phyloP scores from a whole-genome alignment of 2,888 invertebrate genomes.

The Hirtodrosophila confusa region DNA sequence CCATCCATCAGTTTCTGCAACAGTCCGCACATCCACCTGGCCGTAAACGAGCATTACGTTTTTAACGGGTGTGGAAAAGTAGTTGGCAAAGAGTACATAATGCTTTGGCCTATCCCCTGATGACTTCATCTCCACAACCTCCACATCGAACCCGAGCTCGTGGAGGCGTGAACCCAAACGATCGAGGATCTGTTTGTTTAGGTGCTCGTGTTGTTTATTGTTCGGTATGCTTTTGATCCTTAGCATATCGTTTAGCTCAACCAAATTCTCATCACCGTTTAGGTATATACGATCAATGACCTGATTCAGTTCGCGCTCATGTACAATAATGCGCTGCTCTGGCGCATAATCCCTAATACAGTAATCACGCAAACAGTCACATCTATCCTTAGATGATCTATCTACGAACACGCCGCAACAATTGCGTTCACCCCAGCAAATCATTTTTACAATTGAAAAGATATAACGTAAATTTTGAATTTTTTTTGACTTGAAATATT shows the following conservation, averaged over 20 bases:
- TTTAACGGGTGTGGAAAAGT: constrained; percentile 50
- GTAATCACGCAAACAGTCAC: constrained; percentile 37
- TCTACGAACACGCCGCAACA: constrained; percentile 39
- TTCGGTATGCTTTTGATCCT: constrained; percentile 26
- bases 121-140: constrained; percentile 27
- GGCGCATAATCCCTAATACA: constrained; percentile 42
- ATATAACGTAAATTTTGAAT: constrained; percentile 6
- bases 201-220: neutral
- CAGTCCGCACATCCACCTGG: constrained; percentile 28
- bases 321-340: constrained; percentile 12
- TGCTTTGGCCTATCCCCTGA: neutral
- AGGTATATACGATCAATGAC: neutral
- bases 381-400: constrained; percentile 13
- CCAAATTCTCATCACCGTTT: neutral
- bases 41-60: constrained; percentile 53
- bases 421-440: constrained; percentile 52
- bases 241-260: constrained; percentile 24
- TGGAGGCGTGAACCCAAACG: constrained; percentile 28
- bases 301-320: neutral
- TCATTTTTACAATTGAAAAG: constrained; percentile 26
- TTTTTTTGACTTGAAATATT: neutral
- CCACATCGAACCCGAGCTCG: constrained; percentile 44
- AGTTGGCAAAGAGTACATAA: constrained; percentile 46
- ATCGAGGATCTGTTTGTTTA: constrained; percentile 37
- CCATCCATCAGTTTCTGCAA: constrained; percentile 18